Conservation (phyloP, 2,888 invertebrate genomes). For the Parnassius glacialis region DNA sequence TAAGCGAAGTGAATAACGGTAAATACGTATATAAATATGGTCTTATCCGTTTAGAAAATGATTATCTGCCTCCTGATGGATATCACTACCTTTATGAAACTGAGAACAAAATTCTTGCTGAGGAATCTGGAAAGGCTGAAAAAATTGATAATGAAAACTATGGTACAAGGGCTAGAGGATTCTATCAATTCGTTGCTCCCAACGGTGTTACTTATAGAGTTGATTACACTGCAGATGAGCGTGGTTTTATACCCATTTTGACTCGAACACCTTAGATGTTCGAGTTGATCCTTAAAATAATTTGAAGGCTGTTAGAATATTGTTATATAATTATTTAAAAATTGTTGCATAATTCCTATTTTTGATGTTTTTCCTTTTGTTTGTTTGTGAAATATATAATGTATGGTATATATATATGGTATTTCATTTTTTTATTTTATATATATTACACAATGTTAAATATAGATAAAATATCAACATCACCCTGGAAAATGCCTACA, state of each 20-base stretch:
- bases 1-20: slow-evolving; percentile 8
- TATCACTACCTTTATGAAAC: slow-evolving; percentile 69
- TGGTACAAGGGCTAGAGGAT: slow-evolving; percentile 69
- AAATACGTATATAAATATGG: slow-evolving; percentile 43
- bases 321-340: slow-evolving; percentile 14
- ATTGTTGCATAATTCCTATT: slow-evolving; percentile 13
- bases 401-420: neutral
- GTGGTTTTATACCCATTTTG: slow-evolving; percentile 74
- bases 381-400: slow-evolving; percentile 16
- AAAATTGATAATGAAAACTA: slow-evolving; percentile 47
- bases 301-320: slow-evolving; percentile 17
- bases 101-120: slow-evolving; percentile 66
- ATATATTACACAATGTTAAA: too few relatives aligned
- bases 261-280: slow-evolving; percentile 59
- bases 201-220: slow-evolving; percentile 79
- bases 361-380: slow-evolving; percentile 7
- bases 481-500: too few relatives aligned
- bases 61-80: slow-evolving; percentile 48
- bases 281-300: slow-evolving; percentile 15
- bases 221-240: slow-evolving; percentile 82
- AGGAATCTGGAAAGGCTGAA: slow-evolving; percentile 59
- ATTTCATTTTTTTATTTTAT: too few relatives aligned
- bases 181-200: slow-evolving; percentile 84
- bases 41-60: slow-evolving; percentile 60
- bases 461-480: too few relatives aligned